A percentile compares a stretch with the other conserved stretches of the same genome.
Conservation (phyloP, 2,113 vertebrate species). For the Planiliza haematocheilus region DNA sequence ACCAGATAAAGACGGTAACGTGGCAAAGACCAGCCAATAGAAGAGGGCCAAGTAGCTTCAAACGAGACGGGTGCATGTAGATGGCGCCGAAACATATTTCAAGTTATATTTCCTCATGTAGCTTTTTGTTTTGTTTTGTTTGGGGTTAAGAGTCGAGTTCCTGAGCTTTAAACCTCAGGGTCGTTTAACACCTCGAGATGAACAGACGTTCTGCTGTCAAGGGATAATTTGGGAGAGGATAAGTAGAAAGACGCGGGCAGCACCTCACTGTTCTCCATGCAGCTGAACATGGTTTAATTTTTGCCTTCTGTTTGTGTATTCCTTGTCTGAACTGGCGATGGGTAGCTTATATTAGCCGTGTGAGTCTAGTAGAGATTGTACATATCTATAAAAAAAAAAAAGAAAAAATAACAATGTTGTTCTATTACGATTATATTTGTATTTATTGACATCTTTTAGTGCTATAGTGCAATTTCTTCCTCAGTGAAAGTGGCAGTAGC, state of each 20-base stretch:
- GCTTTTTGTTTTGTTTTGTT: conserved; percentile 32
- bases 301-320: conserved; percentile 42
- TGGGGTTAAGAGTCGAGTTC: conserved; percentile 4
- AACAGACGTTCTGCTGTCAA: conserved; percentile 13
- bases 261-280: conserved; percentile 50
- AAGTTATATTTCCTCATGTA: background rate
- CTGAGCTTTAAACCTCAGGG: conserved; percentile 8
- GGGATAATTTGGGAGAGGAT: conserved; percentile 9
- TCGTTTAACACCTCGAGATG: conserved; percentile 22
- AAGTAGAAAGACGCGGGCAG: conserved; percentile 1
- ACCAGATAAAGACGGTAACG: background rate
- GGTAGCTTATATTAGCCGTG: conserved; percentile 66
- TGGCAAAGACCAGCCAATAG: background rate
- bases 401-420: conserved; percentile 41
- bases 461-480: conserved; percentile 55
- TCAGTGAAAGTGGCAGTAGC: conserved; percentile 50
- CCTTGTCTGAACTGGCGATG: conserved; percentile 38
- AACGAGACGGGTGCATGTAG: conserved; percentile 6
- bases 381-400: conserved; percentile 41
- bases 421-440: conserved; percentile 72
- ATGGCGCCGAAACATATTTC: background rate
- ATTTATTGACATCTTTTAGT: conserved; percentile 69
- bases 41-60: conserved; percentile 10
- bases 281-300: conserved; percentile 45
- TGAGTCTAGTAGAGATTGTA: conserved; percentile 66